Base-by-base conservation (phyloP, 2,888 invertebrate genomes). In the Drosophila pseudotalamancana region DNA sequence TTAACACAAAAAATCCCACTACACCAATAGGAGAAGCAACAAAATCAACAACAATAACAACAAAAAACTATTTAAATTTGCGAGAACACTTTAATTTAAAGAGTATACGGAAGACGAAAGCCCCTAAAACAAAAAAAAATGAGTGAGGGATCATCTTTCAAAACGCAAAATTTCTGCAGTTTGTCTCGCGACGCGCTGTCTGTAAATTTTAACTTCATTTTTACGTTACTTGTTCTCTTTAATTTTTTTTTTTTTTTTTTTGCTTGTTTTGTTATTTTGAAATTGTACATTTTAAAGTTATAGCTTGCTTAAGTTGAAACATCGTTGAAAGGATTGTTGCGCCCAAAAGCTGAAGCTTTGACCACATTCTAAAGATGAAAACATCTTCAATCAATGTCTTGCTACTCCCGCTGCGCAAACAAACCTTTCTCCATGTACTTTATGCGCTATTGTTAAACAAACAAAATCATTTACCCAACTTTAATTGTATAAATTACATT, bases 401-500 rank as follows among this genome's bases (percentile, higher is more conserved):
- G 25, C 6, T 25, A 25, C 9, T 1, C 25, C 19, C 16, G 12
- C 11, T 51, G 31, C 31, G 27, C 31, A 61, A 6, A 40, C n/a
- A 61, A 51, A 63, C 48, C 43, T 56, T 43, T 67, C 54, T 39
- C 11, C 39, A 35, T 42, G 59, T 42, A 42, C 46, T 72, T 67
- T 40, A 12, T 16, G 16, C 18, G 50, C 60, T 42, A 67, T 34
- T 57, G 42, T 35, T 59, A 14, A 16, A 1, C 8, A 45, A 29
- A 59, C 43, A 32, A 51, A 25, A n/a, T n/a, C n/a, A 53, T 66
- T 34, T 51, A 55, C 43, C n/a, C 16, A 56, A 32, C n/a, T 53
- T 62, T 35, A 68, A 53, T 53, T 71, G 71, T 73, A 50, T 56
- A 59, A 59, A 67, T 42, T 19, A 31, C 56, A 60, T 21, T 50